These are phyloP conservation scores for Gastracanthus pulcherrimus DNA, from an alignment of 2,888 invertebrate species.

Conservation along the genomic window DNA sequence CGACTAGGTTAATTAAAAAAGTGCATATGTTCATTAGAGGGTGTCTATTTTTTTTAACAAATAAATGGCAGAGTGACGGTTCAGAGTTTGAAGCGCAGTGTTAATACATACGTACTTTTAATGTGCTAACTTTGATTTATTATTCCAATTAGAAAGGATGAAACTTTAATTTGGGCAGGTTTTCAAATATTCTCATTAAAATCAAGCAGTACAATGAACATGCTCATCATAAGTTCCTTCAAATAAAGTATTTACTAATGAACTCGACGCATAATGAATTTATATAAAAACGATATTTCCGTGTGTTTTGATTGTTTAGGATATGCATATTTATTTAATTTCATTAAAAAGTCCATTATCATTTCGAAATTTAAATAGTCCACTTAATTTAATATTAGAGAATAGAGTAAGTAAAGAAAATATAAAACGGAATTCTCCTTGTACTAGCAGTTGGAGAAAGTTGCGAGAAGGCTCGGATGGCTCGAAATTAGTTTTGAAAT, in stretches of 20 bases:
- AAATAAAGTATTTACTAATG: too few relatives aligned
- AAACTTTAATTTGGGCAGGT: too few relatives aligned
- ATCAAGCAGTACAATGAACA: too few relatives aligned
- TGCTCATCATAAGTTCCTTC: too few relatives aligned
- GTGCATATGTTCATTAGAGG: not conserved
- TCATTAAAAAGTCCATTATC: too few relatives aligned
- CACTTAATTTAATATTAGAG: not conserved
- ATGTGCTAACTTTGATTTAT: not conserved
- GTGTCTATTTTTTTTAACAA: not conserved
- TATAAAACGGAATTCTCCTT: not conserved
- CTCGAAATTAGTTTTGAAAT: conserved; percentile 41
- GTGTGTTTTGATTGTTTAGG: too few relatives aligned
- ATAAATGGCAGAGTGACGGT: not conserved
- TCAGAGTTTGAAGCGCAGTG: not conserved
- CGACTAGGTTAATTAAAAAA: not conserved
- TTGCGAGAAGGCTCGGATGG: not conserved
- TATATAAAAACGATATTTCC: too few relatives aligned
- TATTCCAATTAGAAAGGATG: not conserved
- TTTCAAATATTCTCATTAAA: too few relatives aligned
- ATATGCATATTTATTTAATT: too few relatives aligned
- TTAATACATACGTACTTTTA: not conserved
- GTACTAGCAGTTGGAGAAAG: not conserved
- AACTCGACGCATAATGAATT: too few relatives aligned
- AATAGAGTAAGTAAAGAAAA: conserved; percentile 1
- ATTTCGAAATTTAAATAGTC: too few relatives aligned